Evolutionary conservation across 1,140 invertebrate species (phyloP).

Genomic region (Drosophila pruinosa): DNA sequence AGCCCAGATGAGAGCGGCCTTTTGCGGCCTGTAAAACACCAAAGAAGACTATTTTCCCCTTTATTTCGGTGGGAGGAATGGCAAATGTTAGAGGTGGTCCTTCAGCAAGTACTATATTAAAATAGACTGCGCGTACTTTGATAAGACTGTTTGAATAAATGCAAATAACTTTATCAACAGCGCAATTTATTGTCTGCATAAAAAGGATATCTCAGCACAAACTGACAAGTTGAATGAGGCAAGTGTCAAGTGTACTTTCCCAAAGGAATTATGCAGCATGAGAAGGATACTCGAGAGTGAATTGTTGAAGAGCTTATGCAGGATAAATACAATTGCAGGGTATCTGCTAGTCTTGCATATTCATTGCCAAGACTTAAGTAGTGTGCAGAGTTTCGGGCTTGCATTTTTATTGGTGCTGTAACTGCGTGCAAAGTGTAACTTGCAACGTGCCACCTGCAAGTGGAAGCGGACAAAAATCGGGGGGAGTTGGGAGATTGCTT

Average conservation of each 20-base stretch:
- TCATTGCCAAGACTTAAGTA: neutral
- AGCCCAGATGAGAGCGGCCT: too few relatives aligned
- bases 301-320: too few relatives aligned
- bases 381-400: neutral
- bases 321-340: neutral
- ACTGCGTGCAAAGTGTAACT: slow-evolving; percentile 33
- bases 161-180: slow-evolving; percentile 1
- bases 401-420: slow-evolving; percentile 31
- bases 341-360: neutral
- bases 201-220: neutral
- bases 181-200: neutral
- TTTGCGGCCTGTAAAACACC: neutral
- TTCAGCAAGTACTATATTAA: neutral
- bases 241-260: neutral
- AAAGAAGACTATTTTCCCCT: neutral
- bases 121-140: neutral
- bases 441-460: slow-evolving; percentile 14
- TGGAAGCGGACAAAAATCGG: neutral
- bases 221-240: neutral
- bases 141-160: neutral
- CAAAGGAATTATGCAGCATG: neutral
- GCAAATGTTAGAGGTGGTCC: neutral
- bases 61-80: neutral
- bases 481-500: neutral
- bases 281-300: neutral